Percentiles rank a stretch among this genome's conserved stretches.
These are phyloP conservation scores for Pheosia tremula DNA, from an alignment of 2,888 invertebrate species.

Conservation along the genomic window DNA sequence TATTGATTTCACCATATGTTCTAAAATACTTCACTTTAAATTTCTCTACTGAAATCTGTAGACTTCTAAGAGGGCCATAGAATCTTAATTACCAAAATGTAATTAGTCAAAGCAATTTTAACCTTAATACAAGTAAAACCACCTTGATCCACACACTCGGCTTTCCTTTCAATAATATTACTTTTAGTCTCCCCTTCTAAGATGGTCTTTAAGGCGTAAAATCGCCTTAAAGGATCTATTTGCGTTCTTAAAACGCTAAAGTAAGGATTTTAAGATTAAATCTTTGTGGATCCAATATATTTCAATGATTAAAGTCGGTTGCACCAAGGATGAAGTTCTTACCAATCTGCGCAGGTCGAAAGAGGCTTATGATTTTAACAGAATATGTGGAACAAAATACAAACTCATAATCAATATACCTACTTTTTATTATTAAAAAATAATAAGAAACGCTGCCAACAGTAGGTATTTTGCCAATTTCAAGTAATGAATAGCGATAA, in stretches of 20 bases:
- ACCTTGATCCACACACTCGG: constrained; percentile 15
- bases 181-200: constrained; percentile 27
- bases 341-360: not conserved
- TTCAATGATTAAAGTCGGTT: constrained; percentile 26
- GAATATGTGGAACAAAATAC: too few species aligned
- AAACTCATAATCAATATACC: too few species aligned
- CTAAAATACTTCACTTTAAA: too few species aligned
- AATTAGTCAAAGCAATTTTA: not conserved
- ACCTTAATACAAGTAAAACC: constrained; percentile 11
- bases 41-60: too few species aligned
- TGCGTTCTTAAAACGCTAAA: constrained; percentile 30
- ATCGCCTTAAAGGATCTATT: constrained; percentile 38
- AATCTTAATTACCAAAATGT: not conserved
- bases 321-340: not conserved
- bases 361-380: not conserved
- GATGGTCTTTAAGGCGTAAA: constrained; percentile 28
- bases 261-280: constrained; percentile 26
- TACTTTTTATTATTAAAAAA: too few species aligned
- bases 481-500: too few species aligned
- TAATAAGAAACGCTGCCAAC: too few species aligned
- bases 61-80: too few species aligned
- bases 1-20: too few species aligned
- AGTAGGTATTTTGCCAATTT: too few species aligned
- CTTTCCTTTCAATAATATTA: constrained; percentile 26
- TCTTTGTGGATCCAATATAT: constrained; percentile 27